These are phyloP conservation scores for Mormyrus hasselquistii DNA, from an alignment of 2,797 vertebrate species.

Conservation along the genomic window DNA sequence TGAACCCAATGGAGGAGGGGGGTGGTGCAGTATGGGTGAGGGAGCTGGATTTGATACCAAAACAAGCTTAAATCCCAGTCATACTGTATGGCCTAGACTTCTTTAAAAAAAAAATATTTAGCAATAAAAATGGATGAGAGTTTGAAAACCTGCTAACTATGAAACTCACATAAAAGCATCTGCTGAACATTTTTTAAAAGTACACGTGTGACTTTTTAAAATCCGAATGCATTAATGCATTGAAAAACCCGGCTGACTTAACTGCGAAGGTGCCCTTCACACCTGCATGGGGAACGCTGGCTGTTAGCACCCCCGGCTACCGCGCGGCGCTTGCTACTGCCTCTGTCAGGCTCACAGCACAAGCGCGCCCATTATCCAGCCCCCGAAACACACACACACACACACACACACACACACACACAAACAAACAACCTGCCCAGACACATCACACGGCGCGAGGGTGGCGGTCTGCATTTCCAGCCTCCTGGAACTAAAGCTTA, in stretches of 20 bases:
- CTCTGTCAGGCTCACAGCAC: neutral
- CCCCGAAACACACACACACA: conserved; percentile 4
- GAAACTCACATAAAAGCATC: neutral
- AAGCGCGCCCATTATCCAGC: neutral
- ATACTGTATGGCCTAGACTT: neutral
- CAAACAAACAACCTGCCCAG: neutral
- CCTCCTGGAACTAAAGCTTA: neutral
- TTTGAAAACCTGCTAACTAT: neutral
- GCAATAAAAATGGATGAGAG: neutral
- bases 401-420: neutral
- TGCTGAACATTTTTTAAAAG: neutral
- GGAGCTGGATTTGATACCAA: neutral
- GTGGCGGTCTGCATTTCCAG: neutral
- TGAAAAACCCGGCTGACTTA: neutral
- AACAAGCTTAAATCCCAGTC: neutral
- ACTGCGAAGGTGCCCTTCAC: neutral
- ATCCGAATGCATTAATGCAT: neutral
- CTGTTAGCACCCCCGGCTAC: neutral
- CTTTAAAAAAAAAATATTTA: neutral
- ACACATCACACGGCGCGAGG: neutral
- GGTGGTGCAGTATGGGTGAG: neutral
- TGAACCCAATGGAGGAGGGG: neutral
- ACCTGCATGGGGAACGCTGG: neutral
- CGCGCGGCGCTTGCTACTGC: neutral
- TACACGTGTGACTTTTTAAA: neutral